These are phyloP conservation scores for Tetramorium alpestre DNA, from an alignment of 1,140 invertebrate genomes.

Conservation along the genomic window DNA sequence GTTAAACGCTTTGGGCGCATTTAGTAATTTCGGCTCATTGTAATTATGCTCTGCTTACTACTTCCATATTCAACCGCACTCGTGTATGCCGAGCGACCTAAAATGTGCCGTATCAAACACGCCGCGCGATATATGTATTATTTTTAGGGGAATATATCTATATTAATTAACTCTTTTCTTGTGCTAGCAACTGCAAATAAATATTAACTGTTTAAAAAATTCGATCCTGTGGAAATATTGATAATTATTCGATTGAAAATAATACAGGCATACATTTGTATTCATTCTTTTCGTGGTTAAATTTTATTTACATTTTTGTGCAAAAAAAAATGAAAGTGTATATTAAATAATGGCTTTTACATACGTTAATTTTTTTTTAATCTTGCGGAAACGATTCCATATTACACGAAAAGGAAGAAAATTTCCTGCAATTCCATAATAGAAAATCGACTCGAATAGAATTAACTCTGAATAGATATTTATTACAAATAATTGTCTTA, in stretches of 20 bases:
- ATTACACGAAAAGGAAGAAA: neutral
- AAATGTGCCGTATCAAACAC: conserved; percentile 49
- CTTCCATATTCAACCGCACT: conserved; percentile 59
- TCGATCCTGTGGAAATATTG: neutral
- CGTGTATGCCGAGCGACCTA: conserved; percentile 34
- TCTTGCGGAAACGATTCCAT: neutral
- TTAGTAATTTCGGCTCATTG: conserved; percentile 62
- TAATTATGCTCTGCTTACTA: conserved; percentile 60
- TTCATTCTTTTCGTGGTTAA: neutral
- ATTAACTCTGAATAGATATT: neutral
- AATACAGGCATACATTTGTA: neutral
- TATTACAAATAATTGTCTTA: neutral
- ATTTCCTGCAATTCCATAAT: neutral
- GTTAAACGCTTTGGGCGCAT: conserved; percentile 59
- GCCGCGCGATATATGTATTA: neutral
- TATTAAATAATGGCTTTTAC: neutral
- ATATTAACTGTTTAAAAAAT: neutral
- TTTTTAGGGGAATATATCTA: conserved; percentile 12
- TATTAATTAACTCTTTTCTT: neutral
- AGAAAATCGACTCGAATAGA: neutral
- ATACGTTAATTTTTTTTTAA: neutral
- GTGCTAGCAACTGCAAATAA: neutral
- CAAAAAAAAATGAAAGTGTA: neutral
- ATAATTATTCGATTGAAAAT: neutral
- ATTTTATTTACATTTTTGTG: neutral